phyloP scores from a whole-genome alignment of 2,113 vertebrate species.

The Epinephelus lanceolatus region DNA sequence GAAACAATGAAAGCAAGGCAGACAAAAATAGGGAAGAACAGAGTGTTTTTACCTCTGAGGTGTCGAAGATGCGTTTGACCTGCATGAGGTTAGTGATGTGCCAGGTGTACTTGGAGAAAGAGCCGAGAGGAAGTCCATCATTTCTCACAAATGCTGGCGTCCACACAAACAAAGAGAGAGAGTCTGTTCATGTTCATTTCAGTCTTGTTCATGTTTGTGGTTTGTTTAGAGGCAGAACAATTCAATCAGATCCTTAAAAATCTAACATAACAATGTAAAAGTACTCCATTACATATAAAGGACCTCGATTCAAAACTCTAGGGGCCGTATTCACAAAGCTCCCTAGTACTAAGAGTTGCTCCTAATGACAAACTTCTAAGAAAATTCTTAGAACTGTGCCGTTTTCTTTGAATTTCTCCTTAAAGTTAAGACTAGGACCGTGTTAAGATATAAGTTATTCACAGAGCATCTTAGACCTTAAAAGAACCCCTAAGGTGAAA shows the following conservation, averaged over 20 bases:
- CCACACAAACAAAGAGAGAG: neutral
- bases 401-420: no score
- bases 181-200: no score
- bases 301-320: neutral
- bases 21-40: neutral
- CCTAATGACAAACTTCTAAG: no score
- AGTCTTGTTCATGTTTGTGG: neutral
- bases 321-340: no score
- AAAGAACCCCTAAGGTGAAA: no score
- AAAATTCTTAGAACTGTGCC: no score
- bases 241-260: no score
- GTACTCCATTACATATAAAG: neutral
- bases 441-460: no score
- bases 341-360: no score
- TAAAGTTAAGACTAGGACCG: no score
- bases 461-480: no score
- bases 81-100: conserved; percentile 92
- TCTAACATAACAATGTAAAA: neutral
- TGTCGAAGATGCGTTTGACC: conserved; percentile 94
- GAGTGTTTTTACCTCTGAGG: conserved; percentile 87
- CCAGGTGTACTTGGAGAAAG: conserved; percentile 94
- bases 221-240: neutral
- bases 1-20: neutral
- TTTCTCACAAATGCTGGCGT: conserved; percentile 88
- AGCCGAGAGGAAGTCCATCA: conserved; percentile 88